phyloP scores from a whole-genome alignment of 2,113 vertebrate species.

The Callionymus lyra region DNA sequence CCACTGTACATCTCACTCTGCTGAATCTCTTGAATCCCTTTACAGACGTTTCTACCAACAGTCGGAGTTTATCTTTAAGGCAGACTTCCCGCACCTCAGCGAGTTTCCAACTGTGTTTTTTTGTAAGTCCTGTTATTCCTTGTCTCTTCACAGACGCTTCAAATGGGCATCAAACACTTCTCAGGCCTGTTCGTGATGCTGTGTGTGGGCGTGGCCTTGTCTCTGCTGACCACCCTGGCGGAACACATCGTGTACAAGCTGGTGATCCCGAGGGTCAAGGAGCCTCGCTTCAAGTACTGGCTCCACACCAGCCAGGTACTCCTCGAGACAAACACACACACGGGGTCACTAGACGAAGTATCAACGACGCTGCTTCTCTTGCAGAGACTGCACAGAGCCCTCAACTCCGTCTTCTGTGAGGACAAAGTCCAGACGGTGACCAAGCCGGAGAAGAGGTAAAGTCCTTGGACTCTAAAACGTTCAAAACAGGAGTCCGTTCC shows the following conservation, averaged over 20 bases:
- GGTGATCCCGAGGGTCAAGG: conserved; percentile 83
- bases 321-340: conserved; percentile 1
- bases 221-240: conserved; percentile 86
- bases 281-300: conserved; percentile 87
- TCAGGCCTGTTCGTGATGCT: conserved; percentile 95
- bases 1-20: too few species aligned
- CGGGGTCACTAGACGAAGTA: not conserved
- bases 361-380: conserved; percentile 31
- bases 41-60: too few species aligned
- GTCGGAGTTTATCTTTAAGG: too few species aligned
- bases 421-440: conserved; percentile 80
- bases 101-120: too few species aligned
- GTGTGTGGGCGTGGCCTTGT: conserved; percentile 84
- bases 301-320: conserved; percentile 93
- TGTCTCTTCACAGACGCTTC: conserved; percentile 74
- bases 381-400: conserved; percentile 87
- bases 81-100: too few species aligned
- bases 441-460: conserved; percentile 82
- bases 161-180: conserved; percentile 98
- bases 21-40: too few species aligned
- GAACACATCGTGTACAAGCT: conserved; percentile 87
- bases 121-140: not conserved
- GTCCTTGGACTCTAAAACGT: too few species aligned
- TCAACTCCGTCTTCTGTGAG: conserved; percentile 84
- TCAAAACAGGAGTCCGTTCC: too few species aligned